A percentile compares a stretch with the other conserved stretches of the same genome.
Conservation (phyloP, 2,113 vertebrate species). For the Amphilophus citrinellus region DNA sequence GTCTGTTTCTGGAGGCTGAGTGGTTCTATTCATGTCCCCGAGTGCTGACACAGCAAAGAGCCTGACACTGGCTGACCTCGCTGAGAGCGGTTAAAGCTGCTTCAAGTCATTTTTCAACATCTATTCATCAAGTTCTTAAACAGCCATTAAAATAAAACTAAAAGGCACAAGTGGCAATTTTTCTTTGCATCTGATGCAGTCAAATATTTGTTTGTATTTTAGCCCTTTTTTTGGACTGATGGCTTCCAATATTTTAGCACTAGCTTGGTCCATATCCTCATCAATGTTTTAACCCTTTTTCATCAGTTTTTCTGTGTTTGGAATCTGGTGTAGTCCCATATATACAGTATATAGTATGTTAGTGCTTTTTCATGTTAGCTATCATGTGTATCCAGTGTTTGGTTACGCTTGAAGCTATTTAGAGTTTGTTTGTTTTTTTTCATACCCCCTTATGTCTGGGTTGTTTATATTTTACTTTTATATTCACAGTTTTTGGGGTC, state of each 20-base stretch:
- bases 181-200: background rate
- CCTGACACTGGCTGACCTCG: slow-evolving; percentile 22
- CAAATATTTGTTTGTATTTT: background rate
- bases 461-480: background rate
- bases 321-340: background rate
- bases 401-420: too few relatives aligned
- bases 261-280: background rate
- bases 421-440: too few relatives aligned
- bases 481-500: too few relatives aligned
- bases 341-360: background rate
- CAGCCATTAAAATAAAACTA: background rate
- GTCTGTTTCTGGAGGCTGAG: slow-evolving; percentile 60
- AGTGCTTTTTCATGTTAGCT: background rate
- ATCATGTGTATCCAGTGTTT: background rate
- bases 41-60: slow-evolving; percentile 54
- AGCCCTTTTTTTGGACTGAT: background rate
- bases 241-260: background rate
- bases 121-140: background rate
- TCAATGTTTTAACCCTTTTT: background rate
- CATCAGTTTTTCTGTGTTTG: background rate
- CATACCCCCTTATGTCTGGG: too few relatives aligned
- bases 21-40: slow-evolving; percentile 61
- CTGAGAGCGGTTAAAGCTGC: slow-evolving; percentile 17
- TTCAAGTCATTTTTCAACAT: slow-evolving; percentile 11
- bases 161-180: background rate